These are phyloP conservation scores for Heteronetta atricapilla DNA, from an alignment of 2,113 vertebrate species.

Conservation along the genomic window DNA sequence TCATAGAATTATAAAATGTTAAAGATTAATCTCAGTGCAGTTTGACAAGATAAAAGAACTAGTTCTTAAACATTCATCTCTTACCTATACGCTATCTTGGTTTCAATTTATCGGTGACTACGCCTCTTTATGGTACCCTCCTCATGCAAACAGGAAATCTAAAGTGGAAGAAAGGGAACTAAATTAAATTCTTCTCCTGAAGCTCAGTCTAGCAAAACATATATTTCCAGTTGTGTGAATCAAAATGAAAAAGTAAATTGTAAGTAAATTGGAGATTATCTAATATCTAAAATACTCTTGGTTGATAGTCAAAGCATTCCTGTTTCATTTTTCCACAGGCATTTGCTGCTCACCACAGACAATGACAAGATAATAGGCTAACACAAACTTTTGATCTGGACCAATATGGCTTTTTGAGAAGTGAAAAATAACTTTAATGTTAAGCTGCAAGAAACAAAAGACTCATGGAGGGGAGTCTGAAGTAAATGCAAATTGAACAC, in stretches of 20 bases:
- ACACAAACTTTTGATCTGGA: not conserved
- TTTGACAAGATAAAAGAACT: not conserved
- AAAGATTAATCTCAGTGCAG: constrained; percentile 24
- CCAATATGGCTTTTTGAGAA: not conserved
- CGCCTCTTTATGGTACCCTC: not conserved
- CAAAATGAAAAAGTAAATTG: not conserved
- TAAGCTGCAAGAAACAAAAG: not conserved
- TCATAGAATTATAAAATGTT: not conserved
- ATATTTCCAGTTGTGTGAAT: not conserved
- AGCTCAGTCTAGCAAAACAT: not conserved
- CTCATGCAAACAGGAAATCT: not conserved
- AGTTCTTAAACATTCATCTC: not conserved
- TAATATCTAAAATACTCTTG: not conserved
- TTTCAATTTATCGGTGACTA: not conserved
- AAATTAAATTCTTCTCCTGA: not conserved
- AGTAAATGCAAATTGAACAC: not conserved
- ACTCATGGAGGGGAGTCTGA: not conserved
- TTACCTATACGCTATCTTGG: not conserved
- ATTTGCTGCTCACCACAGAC: not conserved
- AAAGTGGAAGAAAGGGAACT: not conserved
- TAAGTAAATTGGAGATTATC: not conserved
- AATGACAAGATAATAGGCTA: not conserved
- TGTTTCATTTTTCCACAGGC: not conserved
- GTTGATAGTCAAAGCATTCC: not conserved
- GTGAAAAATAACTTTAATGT: not conserved